These are phyloP conservation scores for Orius insidiosus DNA, from an alignment of 1,140 invertebrate species.

Conservation along the genomic window DNA sequence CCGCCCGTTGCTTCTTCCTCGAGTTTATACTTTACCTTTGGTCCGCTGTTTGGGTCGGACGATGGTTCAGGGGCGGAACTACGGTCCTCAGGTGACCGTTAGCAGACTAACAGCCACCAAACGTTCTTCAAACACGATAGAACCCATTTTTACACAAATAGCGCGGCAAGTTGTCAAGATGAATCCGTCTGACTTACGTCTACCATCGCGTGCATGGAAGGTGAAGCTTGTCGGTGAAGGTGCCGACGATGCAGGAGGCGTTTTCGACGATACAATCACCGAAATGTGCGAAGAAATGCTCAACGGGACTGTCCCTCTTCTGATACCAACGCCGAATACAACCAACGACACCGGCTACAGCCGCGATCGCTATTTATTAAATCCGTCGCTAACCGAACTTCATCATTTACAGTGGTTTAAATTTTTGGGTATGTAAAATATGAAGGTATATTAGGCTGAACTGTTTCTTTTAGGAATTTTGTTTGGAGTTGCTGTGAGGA, in stretches of 20 bases:
- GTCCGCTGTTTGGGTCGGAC: slow-evolving; percentile 43
- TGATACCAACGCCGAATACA: slow-evolving; percentile 38
- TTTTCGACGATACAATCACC: slow-evolving; percentile 54
- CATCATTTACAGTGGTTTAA: slow-evolving; percentile 39
- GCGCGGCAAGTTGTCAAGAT: slow-evolving; percentile 44
- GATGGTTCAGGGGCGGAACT: slow-evolving; percentile 49
- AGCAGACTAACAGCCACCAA: slow-evolving; percentile 36
- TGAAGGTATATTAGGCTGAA: no score
- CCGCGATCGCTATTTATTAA: slow-evolving; percentile 41
- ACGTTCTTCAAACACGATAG: slow-evolving; percentile 26
- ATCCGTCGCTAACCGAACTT: slow-evolving; percentile 35
- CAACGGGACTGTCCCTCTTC: slow-evolving; percentile 30
- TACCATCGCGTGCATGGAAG: slow-evolving; percentile 50
- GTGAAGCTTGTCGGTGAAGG: slow-evolving; percentile 45
- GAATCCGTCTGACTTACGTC: slow-evolving; percentile 35
- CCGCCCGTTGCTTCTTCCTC: slow-evolving; percentile 34
- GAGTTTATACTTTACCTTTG: slow-evolving; percentile 45
- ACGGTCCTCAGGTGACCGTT: slow-evolving; percentile 48
- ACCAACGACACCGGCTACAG: slow-evolving; percentile 41
- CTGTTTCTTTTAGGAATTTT: slow-evolving; percentile 35
- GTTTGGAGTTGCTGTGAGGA: slow-evolving; percentile 39
- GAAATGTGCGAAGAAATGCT: slow-evolving; percentile 46
- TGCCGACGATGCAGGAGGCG: slow-evolving; percentile 50
- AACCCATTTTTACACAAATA: slow-evolving; percentile 44
- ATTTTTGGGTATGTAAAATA: slow-evolving; percentile 29